Conservation (phyloP, 2,113 vertebrate genomes). For the Vidua macroura region DNA sequence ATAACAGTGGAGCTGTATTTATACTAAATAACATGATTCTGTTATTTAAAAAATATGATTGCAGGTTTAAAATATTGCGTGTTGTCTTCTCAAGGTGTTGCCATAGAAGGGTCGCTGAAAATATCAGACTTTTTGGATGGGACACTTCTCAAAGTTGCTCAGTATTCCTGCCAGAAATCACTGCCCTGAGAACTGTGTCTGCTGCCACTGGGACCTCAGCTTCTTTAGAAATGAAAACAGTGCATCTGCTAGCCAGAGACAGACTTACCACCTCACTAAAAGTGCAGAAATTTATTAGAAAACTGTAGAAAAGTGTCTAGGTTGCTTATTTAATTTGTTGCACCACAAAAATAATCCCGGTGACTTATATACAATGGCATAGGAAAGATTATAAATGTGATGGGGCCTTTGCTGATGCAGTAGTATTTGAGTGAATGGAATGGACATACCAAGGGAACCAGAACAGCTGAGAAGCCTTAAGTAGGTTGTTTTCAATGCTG, state of each 20-base stretch:
- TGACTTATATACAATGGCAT: background rate
- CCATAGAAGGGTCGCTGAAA: background rate
- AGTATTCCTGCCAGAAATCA: background rate
- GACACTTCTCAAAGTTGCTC: background rate
- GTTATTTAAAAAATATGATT: background rate
- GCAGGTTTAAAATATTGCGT: background rate
- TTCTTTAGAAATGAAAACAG: background rate
- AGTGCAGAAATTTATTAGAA: background rate
- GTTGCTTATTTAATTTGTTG: background rate
- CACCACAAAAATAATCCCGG: background rate
- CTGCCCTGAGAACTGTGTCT: background rate
- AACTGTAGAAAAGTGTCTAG: background rate
- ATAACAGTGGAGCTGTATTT: background rate
- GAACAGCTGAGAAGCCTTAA: background rate
- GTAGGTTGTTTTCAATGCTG: background rate
- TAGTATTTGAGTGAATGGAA: background rate
- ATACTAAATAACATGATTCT: background rate
- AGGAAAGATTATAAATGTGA: background rate
- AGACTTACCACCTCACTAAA: background rate
- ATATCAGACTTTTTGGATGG: background rate
- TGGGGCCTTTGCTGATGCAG: background rate
- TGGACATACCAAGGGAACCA: background rate
- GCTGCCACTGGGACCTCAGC: background rate
- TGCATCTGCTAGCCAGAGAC: background rate
- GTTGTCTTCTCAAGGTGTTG: background rate